Conservation (phyloP, 2,888 invertebrate species). For the Poecilobothrus nobilitatus region DNA sequence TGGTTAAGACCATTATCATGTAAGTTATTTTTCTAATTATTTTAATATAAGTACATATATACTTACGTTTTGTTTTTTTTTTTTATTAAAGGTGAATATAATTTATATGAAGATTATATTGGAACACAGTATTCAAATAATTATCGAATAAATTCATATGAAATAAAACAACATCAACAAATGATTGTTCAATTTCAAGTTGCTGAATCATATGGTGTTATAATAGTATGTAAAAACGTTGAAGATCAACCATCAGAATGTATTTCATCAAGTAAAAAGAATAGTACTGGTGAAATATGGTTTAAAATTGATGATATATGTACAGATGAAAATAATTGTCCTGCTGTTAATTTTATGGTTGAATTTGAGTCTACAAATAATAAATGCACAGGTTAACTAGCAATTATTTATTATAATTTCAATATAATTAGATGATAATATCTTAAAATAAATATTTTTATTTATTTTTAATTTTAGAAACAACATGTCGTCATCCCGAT, state of each 20-base stretch:
- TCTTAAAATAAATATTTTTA: background rate
- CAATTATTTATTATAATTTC: background rate
- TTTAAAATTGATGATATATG: conserved; percentile 49
- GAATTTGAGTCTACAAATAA: conserved; percentile 47
- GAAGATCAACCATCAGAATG: conserved; percentile 43
- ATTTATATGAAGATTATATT: conserved; percentile 52
- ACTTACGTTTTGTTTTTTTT: too few species aligned
- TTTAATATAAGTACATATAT: background rate
- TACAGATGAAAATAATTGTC: conserved; percentile 46
- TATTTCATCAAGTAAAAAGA: conserved; percentile 46
- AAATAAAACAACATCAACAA: conserved; percentile 37
- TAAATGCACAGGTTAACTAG: conserved; percentile 52
- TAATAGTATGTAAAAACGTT: conserved; percentile 51
- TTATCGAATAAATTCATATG: conserved; percentile 48
- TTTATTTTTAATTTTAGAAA: conserved; percentile 45
- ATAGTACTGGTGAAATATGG: conserved; percentile 39
- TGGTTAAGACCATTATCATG: conserved; percentile 36
- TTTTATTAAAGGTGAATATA: conserved; percentile 27
- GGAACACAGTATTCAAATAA: conserved; percentile 47
- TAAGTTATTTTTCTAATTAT: background rate
- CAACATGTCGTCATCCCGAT: conserved; percentile 56
- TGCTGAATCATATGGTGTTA: conserved; percentile 46
- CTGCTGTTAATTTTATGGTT: conserved; percentile 48
- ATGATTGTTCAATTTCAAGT: conserved; percentile 46
- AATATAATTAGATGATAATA: too few species aligned